Conservation (phyloP, 2,113 vertebrate species). For the Barnardius zonarius region DNA sequence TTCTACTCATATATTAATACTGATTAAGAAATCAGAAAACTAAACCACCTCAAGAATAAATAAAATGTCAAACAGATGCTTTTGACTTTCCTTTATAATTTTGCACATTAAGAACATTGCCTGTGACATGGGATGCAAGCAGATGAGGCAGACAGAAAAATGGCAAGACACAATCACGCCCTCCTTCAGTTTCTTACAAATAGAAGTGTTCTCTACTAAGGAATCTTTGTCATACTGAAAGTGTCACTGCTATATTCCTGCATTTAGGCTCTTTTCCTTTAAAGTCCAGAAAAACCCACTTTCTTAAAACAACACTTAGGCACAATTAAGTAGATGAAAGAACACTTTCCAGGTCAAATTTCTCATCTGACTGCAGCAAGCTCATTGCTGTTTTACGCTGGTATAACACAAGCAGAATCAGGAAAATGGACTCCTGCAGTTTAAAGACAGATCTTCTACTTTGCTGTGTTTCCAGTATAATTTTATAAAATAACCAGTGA, state of each 20-base stretch:
- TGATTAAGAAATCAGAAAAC: background rate
- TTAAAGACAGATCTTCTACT: background rate
- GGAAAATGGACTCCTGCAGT: background rate
- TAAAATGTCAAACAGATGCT: background rate
- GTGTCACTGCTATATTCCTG: background rate
- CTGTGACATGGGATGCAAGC: background rate
- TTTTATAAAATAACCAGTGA: background rate
- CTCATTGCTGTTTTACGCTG: background rate
- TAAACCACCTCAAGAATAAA: background rate
- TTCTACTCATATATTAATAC: background rate
- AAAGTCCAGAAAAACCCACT: background rate
- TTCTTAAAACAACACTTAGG: background rate
- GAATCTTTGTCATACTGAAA: background rate
- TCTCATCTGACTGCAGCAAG: background rate
- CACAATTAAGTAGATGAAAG: background rate
- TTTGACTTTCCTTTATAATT: background rate
- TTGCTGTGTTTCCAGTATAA: background rate
- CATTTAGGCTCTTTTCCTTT: background rate
- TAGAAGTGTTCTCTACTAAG: background rate
- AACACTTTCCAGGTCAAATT: background rate
- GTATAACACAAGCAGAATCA: background rate
- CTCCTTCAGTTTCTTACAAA: background rate
- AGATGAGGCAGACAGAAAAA: background rate
- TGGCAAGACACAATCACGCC: rapidly evolving
- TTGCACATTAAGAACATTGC: background rate